These are phyloP conservation scores for Coelinius sp. DNA, from an alignment of 2,888 invertebrate genomes.

Conservation along the genomic window DNA sequence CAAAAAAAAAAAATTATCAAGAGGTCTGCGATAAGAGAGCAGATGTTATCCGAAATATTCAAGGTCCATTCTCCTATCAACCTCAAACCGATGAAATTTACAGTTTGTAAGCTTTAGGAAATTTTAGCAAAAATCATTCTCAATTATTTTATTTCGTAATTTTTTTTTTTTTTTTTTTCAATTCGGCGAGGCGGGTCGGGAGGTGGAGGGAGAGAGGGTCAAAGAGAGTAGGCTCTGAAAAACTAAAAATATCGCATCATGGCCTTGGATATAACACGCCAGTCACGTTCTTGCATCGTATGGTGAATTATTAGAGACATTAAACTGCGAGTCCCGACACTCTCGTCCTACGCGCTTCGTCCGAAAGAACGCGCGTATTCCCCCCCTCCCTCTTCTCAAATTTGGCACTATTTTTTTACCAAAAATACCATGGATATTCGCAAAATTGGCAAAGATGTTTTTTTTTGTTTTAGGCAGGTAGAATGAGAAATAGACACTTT, in stretches of 20 bases:
- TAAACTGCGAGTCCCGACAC: slow-evolving; percentile 53
- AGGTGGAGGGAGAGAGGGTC: not conserved
- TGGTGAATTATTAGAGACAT: slow-evolving; percentile 63
- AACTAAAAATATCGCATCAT: slow-evolving; percentile 50
- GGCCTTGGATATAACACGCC: slow-evolving; percentile 63
- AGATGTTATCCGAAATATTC: slow-evolving; percentile 71
- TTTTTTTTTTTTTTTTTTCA: not conserved
- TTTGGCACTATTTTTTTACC: slow-evolving; percentile 12
- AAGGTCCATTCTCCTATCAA: slow-evolving; percentile 66
- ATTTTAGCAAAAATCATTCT: not conserved
- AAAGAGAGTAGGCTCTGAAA: slow-evolving; percentile 32
- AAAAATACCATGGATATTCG: not conserved
- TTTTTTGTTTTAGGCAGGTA: not conserved
- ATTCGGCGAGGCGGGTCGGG: not conserved
- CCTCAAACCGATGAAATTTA: not conserved
- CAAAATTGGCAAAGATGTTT: slow-evolving; percentile 21
- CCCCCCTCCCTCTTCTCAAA: not conserved
- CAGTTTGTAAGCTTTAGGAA: slow-evolving; percentile 46
- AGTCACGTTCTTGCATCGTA: slow-evolving; percentile 62
- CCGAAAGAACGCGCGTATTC: slow-evolving; percentile 24
- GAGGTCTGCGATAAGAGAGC: slow-evolving; percentile 66
- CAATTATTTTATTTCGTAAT: not conserved
- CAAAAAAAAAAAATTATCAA: slow-evolving; percentile 61
- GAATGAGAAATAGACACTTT: slow-evolving; percentile 22
- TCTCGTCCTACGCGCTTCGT: slow-evolving; percentile 32